Conservation (phyloP, 2,888 invertebrate genomes). For the Drosophila pseudotakahashii region DNA sequence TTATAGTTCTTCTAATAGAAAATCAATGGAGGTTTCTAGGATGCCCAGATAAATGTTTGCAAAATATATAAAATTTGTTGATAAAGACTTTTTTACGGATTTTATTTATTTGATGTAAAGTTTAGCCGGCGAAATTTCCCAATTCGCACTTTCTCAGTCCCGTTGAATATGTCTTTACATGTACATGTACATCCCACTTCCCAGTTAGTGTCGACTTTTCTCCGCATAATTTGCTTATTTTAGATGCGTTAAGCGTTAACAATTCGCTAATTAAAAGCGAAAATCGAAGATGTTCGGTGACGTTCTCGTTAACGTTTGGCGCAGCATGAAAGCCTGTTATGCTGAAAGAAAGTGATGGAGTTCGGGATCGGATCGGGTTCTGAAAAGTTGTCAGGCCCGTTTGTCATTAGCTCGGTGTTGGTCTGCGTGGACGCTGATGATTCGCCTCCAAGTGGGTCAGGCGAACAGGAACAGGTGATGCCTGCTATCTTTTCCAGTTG, state of each 20-base stretch:
- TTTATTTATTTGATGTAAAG: background rate
- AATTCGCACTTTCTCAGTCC: slow-evolving; percentile 25
- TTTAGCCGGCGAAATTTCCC: slow-evolving; percentile 3
- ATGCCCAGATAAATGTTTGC: no score
- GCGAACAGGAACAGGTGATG: slow-evolving; percentile 70
- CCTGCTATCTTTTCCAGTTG: slow-evolving; percentile 8
- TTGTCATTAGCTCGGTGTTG: background rate
- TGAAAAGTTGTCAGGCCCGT: slow-evolving; percentile 71
- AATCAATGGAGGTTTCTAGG: background rate
- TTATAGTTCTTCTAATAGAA: background rate
- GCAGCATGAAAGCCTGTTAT: slow-evolving; percentile 38
- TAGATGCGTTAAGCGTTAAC: slow-evolving; percentile 48
- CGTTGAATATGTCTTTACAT: background rate
- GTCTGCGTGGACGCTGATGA: slow-evolving; percentile 62
- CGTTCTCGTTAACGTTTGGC: slow-evolving; percentile 31
- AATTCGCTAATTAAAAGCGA: slow-evolving; percentile 67
- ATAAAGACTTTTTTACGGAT: background rate
- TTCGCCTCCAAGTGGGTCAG: slow-evolving; percentile 72
- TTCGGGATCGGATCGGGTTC: slow-evolving; percentile 46
- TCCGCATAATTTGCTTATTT: slow-evolving; percentile 63
- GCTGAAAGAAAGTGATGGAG: slow-evolving; percentile 72
- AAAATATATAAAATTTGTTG: background rate
- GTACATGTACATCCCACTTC: slow-evolving; percentile 10
- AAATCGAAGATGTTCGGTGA: slow-evolving; percentile 39
- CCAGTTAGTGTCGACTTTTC: slow-evolving; percentile 49